Base-by-base conservation (phyloP, 2,888 invertebrate genomes). In the Cosmia pyralina region DNA sequence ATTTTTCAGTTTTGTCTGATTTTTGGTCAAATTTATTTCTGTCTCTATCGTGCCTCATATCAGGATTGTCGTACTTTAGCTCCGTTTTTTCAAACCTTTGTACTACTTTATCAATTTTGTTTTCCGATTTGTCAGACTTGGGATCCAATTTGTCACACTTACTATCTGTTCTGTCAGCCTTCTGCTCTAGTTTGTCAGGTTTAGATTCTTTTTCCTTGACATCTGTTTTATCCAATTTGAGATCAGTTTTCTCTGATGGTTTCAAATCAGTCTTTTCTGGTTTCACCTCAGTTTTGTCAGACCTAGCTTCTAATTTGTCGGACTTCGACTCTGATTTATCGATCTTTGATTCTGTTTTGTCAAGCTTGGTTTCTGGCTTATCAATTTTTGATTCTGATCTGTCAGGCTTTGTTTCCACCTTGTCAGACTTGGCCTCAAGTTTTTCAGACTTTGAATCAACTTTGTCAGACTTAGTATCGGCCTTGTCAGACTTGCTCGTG, bases 211-310 rank as follows among this genome's bases (percentile, higher is more conserved):
- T 57, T 72, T 87, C 88, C 67, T 88, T 89, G 3, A 69, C 70
- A 10, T 89, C 89, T n/a, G 74, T 60, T 66, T 79, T 85, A 60
- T 87, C 83, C 22, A 69, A 50, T 70, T 88, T 89, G 10, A 70
- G 55, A 22, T 89, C 88, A 17, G 69, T 57, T 70, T 86, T 88
- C 44, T 89, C 89, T 34, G 71, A 48, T 59, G 70, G 28, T 68
- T 85, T 89, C 3, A 48, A 22, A 34, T 89, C 88, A 77, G 75
- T 77, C 81, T 88, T 87, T 34, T 90, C 90, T 15, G 83, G 53
- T 77, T 87, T 90, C 64, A 69, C 11, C 0, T 89, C 89, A 19
- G 34, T 69, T 74, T 76, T 87, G 0, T 88, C 89, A 60, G 82
- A 38, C 80, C 67, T 84, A 8, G 67, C 48, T 17, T 83, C 82